Conservation (phyloP, 2,888 invertebrate species). For the Campopleginae sp. region DNA sequence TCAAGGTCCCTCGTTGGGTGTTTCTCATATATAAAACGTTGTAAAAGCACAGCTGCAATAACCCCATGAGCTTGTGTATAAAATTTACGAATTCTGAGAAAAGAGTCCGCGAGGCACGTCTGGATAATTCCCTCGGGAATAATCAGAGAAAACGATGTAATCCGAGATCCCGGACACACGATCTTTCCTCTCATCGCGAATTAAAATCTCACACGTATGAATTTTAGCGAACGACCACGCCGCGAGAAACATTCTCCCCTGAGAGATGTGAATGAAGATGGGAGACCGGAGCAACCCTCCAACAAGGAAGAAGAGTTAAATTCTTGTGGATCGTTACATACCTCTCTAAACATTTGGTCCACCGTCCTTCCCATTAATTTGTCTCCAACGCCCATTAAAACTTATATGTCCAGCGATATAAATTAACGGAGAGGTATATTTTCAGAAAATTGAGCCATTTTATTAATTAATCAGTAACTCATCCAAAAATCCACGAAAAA, state of each 20-base stretch:
- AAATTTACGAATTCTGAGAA: conserved; percentile 49
- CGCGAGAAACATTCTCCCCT: conserved; percentile 29
- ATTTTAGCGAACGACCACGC: conserved; percentile 7
- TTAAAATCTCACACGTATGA: conserved; percentile 75
- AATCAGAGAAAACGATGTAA: conserved; percentile 69
- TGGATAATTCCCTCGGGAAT: conserved; percentile 73
- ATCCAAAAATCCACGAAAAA: not conserved
- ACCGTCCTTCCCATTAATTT: conserved; percentile 17
- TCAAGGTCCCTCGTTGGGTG: conserved; percentile 5
- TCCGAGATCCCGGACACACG: conserved; percentile 43
- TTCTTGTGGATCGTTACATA: conserved; percentile 43
- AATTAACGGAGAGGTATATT: not conserved
- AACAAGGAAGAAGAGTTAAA: conserved; percentile 39
- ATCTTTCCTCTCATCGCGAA: conserved; percentile 71
- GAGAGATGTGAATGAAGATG: conserved; percentile 38
- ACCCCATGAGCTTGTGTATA: conserved; percentile 29
- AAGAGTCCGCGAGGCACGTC: conserved; percentile 52
- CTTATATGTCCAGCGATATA: not conserved
- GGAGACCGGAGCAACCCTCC: not conserved
- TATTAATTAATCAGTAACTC: not conserved
- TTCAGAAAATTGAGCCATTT: not conserved
- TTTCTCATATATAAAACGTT: conserved; percentile 24
- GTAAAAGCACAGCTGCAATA: conserved; percentile 41
- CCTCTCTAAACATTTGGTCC: conserved; percentile 41
- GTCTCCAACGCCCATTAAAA: conserved; percentile 28